Evolutionary conservation across 53 echinoderm and acorn worm species (phyloP), one percentile per base, ranked within the genome.

Genomic region (Patiria pectinifera): DNA sequence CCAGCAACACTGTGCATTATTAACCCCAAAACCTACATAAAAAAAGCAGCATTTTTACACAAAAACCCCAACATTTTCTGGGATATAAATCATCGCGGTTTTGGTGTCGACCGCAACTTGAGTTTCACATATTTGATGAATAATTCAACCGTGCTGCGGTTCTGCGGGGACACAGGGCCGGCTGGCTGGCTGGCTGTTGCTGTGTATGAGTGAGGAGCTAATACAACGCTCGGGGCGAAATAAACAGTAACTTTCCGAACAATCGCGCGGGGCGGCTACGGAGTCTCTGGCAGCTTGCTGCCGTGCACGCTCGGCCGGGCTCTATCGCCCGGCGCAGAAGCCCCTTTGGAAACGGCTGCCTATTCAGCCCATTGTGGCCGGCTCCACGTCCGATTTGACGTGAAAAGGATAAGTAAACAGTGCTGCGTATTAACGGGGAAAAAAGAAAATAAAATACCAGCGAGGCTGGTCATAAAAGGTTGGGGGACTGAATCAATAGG

Each of bases 371-470:
- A 87, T 87, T 87, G 87, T 87, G 87, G 87, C 15, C 61, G 48
- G 74, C 47, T 35, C 87, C 78, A 87, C 79, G 87, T 87, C 87
- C 87, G 78, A 87, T 87, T 87, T 78, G 78, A 76, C 87, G 26
- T 87, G 87, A 87, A 87, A 78, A 78, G 87, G 87, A 87, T 77
- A 87, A 87, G 87, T 87, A 87, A 87, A 87, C 87, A 87, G 74
- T 77, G 43, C 58, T 47, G 53, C 60, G 77, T 78, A 87, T 87
- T 87, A 78, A 53, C 53, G 47, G 62, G 59, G 18, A 87, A 53
- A 76, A 74, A 49, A 48, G 48, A 69, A 45, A 74, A 49, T 87
- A 74, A 87, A 87, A 87, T 11, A 79, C 14, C 48, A 66, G 72
- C 76, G 53, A 74, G 86, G 76, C 26, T 72, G 48, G 47, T 53